Evolutionary conservation across 2,888 invertebrate genomes (phyloP).

Genomic region (Mesodorylaimus sp.): DNA sequence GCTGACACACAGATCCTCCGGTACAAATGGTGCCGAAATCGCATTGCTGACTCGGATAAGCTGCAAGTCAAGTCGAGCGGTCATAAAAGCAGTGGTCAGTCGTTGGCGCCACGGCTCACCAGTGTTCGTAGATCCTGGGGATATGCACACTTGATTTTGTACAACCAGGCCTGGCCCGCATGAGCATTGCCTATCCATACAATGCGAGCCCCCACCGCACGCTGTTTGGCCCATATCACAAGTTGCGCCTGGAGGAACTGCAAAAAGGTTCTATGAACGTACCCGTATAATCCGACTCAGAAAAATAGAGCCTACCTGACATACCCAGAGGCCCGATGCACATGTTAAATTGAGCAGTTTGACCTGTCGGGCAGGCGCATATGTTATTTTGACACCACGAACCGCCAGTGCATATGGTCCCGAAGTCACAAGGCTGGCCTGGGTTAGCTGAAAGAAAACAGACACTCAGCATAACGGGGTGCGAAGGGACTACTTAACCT

Average conservation of each 20-base stretch:
- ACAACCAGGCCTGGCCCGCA: background rate
- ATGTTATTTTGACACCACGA: conserved; percentile 21
- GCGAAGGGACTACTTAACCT: no score
- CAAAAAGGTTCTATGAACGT: no score
- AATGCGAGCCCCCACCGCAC: background rate
- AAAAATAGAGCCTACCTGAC: background rate
- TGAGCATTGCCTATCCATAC: background rate
- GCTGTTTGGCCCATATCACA: background rate
- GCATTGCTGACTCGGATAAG: no score
- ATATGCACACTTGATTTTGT: background rate
- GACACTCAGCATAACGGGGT: background rate
- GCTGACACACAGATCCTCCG: conserved; percentile 9
- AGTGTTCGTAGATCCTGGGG: background rate
- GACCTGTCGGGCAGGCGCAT: conserved; percentile 21
- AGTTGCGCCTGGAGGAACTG: background rate
- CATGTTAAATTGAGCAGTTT: background rate
- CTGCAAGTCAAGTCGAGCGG: no score
- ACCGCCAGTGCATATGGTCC: conserved; percentile 22
- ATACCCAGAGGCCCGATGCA: background rate
- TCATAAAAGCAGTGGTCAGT: background rate
- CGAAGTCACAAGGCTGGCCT: conserved; percentile 13
- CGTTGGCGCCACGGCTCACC: background rate
- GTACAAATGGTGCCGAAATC: conserved; percentile 11
- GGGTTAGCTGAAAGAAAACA: conserved; percentile 13
- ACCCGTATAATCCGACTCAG: background rate